These are phyloP conservation scores for Bombylius major DNA, from an alignment of 2,888 invertebrate genomes.

Conservation along the genomic window DNA sequence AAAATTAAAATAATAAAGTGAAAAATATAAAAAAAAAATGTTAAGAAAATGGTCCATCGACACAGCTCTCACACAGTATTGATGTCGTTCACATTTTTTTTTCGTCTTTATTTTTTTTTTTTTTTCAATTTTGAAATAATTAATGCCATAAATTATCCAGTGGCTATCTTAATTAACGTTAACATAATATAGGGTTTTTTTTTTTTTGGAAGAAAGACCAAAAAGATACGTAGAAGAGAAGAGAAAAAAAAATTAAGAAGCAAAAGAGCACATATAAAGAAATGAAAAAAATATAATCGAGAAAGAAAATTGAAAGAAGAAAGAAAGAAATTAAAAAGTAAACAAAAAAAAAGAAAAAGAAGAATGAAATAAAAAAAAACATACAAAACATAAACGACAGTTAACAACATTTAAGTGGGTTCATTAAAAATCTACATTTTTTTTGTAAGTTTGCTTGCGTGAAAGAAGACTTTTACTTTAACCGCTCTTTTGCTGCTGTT, in stretches of 20 bases:
- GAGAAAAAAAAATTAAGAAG: too few relatives aligned
- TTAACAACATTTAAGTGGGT: background rate
- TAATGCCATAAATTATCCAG: slow-evolving; percentile 14
- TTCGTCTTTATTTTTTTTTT: background rate
- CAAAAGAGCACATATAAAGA: too few relatives aligned
- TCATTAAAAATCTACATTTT: background rate
- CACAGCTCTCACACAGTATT: too few relatives aligned
- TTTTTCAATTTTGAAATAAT: slow-evolving; percentile 7
- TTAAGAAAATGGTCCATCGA: too few relatives aligned
- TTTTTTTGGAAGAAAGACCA: too few relatives aligned
- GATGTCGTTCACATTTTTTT: slow-evolving; percentile 1
- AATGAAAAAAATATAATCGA: too few relatives aligned
- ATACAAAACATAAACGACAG: background rate
- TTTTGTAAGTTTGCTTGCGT: too few relatives aligned
- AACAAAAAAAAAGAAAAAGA: background rate
- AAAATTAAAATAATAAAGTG: too few relatives aligned
- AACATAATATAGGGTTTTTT: slow-evolving; percentile 1
- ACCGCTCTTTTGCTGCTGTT: too few relatives aligned
- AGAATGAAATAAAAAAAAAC: background rate
- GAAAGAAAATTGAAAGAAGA: background rate
- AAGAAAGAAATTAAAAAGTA: background rate
- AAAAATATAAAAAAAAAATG: too few relatives aligned
- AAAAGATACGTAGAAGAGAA: too few relatives aligned
- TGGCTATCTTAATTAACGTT: slow-evolving; percentile 14
- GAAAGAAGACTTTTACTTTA: too few relatives aligned